Evolutionary conservation across 2,113 vertebrate genomes (phyloP).

Genomic region (Tympanuchus pallidicinctus): DNA sequence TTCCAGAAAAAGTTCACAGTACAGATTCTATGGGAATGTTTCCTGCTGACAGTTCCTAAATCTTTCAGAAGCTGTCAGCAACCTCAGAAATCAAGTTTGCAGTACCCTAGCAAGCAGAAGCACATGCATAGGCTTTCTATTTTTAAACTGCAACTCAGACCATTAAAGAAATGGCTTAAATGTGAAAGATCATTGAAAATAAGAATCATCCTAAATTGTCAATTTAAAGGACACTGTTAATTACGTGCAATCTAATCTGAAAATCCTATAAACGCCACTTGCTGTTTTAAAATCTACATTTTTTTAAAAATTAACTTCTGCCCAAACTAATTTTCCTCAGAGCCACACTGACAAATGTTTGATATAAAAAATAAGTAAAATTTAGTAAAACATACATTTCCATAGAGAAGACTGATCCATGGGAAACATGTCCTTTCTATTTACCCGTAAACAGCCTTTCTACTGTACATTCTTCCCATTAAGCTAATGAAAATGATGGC

Average conservation of each 20-base stretch:
- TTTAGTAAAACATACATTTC: constrained; percentile 22
- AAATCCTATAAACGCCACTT: constrained; percentile 66
- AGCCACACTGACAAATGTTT: constrained; percentile 26
- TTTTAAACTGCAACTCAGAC: constrained; percentile 76
- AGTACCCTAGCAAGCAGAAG: constrained; percentile 74
- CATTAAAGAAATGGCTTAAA: constrained; percentile 70
- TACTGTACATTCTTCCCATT: not conserved
- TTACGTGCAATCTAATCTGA: constrained; percentile 62
- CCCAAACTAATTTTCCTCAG: constrained; percentile 61
- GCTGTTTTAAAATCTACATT: constrained; percentile 66
- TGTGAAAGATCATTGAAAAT: constrained; percentile 73
- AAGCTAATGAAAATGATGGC: not conserved
- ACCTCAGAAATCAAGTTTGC: constrained; percentile 81
- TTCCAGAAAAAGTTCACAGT: constrained; percentile 66
- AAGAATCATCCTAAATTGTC: constrained; percentile 74
- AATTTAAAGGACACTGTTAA: constrained; percentile 71
- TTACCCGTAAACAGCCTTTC: not conserved
- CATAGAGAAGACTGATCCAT: not conserved
- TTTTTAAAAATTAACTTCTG: constrained; percentile 66
- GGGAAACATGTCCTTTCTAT: not conserved
- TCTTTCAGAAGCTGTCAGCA: constrained; percentile 83
- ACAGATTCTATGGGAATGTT: constrained; percentile 74
- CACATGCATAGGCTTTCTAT: constrained; percentile 70
- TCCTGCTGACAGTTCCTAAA: constrained; percentile 81
- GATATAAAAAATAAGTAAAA: constrained; percentile 11